These are phyloP conservation scores for Meghimatium bilineatum DNA, from an alignment of 2,888 invertebrate genomes.

Conservation along the genomic window DNA sequence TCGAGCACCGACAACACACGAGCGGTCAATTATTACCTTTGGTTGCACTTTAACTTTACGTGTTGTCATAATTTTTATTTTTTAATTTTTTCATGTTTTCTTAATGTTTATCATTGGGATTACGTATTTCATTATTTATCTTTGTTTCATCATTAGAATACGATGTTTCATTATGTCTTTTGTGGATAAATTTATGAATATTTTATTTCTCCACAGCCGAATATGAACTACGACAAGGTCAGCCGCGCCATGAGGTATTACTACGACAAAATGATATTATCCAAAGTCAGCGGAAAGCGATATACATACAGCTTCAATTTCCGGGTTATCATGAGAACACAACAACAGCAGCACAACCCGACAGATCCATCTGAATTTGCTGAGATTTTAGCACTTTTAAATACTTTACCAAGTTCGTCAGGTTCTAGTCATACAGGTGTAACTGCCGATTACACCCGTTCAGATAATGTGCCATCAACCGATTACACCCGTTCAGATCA, in stretches of 20 bases:
- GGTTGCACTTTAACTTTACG: too few species aligned
- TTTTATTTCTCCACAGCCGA: conserved; percentile 57
- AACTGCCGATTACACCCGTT: background rate
- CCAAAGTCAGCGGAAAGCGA: conserved; percentile 73
- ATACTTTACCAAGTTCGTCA: conserved; percentile 26
- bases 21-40: too few species aligned
- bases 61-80: too few species aligned
- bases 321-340: conserved; percentile 50
- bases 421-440: background rate
- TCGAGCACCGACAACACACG: too few species aligned
- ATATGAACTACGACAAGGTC: conserved; percentile 74
- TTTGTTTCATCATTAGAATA: too few species aligned
- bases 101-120: too few species aligned
- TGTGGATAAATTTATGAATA: too few species aligned
- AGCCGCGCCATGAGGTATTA: conserved; percentile 76
- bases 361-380: conserved; percentile 47
- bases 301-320: conserved; percentile 69
- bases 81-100: too few species aligned
- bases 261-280: conserved; percentile 76
- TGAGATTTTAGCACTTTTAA: conserved; percentile 40
- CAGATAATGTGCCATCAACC: too few species aligned
- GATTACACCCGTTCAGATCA: too few species aligned
- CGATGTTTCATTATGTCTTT: too few species aligned
- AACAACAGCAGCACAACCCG: conserved; percentile 41
- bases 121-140: too few species aligned